These are phyloP conservation scores for Ploceus nigricollis DNA, from an alignment of 2,113 vertebrate genomes.

Conservation along the genomic window DNA sequence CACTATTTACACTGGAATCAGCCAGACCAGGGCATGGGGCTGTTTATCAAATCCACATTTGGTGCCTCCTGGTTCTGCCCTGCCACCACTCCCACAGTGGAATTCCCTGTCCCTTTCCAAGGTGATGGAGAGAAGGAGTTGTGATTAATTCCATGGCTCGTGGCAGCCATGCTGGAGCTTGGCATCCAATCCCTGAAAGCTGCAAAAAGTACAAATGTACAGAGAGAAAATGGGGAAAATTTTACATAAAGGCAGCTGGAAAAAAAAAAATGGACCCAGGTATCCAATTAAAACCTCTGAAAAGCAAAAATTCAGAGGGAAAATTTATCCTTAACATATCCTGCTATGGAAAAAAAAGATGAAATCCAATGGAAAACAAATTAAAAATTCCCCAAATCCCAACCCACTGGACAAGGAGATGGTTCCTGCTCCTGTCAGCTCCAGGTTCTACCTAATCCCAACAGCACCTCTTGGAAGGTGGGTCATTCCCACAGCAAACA, in stretches of 20 bases:
- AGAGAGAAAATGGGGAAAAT: not conserved
- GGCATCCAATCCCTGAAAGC: not conserved
- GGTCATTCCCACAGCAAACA: not conserved
- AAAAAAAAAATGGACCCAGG: not conserved
- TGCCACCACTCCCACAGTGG: not conserved
- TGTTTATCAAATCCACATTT: not conserved
- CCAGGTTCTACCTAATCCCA: not conserved
- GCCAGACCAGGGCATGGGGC: not conserved
- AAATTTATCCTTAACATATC: not conserved
- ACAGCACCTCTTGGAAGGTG: not conserved
- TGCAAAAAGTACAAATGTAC: not conserved
- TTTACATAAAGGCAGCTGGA: not conserved
- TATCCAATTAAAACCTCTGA: not conserved
- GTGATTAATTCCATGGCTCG: rapidly evolving
- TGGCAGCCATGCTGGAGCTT: not conserved
- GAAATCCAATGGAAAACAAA: not conserved
- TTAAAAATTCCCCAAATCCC: not conserved
- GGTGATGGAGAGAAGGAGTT: not conserved
- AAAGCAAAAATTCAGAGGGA: not conserved
- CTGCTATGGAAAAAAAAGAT: rapidly evolving
- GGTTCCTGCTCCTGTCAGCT: not conserved
- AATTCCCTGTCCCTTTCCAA: not conserved
- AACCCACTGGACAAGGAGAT: not conserved
- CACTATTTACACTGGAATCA: not conserved
- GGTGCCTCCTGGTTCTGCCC: not conserved